Base-by-base conservation (phyloP, 2,113 vertebrate species). In the Pluvialis apricaria region DNA sequence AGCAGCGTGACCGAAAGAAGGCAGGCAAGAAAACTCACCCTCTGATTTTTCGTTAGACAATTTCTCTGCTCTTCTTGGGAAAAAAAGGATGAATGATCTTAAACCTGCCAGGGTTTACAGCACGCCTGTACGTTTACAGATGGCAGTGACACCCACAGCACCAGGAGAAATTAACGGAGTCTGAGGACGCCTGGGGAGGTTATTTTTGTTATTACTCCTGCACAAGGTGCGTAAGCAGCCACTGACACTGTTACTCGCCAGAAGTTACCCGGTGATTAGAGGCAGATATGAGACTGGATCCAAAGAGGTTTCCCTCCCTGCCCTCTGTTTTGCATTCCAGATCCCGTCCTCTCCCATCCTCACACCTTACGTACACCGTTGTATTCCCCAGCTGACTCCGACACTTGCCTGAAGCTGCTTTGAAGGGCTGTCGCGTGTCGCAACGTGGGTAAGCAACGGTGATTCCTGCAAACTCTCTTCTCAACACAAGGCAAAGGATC, bases 361-460 rank as follows among this genome's bases (percentile, higher is more conserved):
- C 61, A 8, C 1, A 10, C 52, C 29, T 68, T 13, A 21, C 0
- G 3, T 1, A 26, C 52, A 9, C 22, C 72, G 3, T 31, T 12
- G 9, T 5, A 8, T 6, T 36, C 82, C 61, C 82, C 64, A 57
- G 86, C 40, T 55, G 42, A 8, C 22, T 25, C 26, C 4, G 70
- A 16, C 40, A 4, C 40, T 13, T 1, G 5, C 0, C 22, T 5
- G 54, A 65, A 42, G 80, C 57, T 42, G 47, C 60, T 34, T 1
- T 2, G 81, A n/a, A 29, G 57, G 45, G 45, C 55, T 13, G 25
- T 25, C 8, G 7, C 3, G 3, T 7, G 10, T 60, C 25, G 5
- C 57, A 64, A 42, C 38, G 49, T 6, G 34, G n/a, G 62, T 8
- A 26, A 77, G 58, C 22, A 52, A 13, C 54, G 57, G 40, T 1